Evolutionary conservation across 2,113 vertebrate species (phyloP).

Genomic region (Pycnonotus jocosus): DNA sequence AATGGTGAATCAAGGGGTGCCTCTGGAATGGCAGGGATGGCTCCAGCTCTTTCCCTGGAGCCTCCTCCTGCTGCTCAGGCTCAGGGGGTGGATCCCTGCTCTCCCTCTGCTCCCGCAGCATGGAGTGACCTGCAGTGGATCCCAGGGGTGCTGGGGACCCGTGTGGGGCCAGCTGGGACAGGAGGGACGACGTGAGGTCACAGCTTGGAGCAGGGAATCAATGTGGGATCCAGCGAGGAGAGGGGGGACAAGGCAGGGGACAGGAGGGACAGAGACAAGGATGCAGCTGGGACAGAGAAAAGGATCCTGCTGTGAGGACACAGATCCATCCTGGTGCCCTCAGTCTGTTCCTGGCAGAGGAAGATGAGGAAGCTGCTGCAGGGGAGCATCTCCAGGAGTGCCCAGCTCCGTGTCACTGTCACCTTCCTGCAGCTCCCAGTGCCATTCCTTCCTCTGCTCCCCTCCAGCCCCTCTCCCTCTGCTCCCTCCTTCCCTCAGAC

Average conservation of each 20-base stretch:
- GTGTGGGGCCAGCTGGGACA: background rate
- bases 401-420: background rate
- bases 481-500: background rate
- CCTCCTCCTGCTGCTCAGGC: background rate
- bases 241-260: background rate
- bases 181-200: background rate
- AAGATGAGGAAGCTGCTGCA: background rate
- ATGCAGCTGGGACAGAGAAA: background rate
- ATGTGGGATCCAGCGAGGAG: background rate
- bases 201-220: background rate
- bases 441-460: background rate
- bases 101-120: background rate
- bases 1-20: fast-evolving
- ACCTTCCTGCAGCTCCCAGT: background rate
- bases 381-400: background rate
- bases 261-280: background rate
- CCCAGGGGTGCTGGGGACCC: background rate
- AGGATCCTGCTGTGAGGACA: background rate
- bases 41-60: background rate
- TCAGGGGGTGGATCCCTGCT: background rate
- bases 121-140: background rate
- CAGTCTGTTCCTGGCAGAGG: background rate
- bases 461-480: background rate
- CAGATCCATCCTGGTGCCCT: fast-evolving
- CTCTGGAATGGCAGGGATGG: background rate